phyloP scores from a whole-genome alignment of 2,797 vertebrate genomes.

The Fringilla coelebs region DNA sequence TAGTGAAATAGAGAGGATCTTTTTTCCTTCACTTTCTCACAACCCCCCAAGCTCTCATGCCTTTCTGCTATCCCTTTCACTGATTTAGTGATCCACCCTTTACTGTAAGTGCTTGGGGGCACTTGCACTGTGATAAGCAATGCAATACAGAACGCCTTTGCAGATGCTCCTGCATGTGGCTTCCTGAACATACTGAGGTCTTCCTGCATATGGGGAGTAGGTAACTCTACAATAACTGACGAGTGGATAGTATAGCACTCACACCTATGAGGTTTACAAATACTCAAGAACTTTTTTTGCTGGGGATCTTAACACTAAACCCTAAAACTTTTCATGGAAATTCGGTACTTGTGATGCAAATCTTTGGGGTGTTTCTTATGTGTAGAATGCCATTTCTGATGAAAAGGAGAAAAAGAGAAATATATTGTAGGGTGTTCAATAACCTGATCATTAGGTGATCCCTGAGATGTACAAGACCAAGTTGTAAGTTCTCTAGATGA shows the following conservation, averaged over 20 bases:
- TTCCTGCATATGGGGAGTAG: background rate
- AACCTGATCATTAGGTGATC: background rate
- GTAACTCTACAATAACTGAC: background rate
- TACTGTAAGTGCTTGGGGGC: background rate
- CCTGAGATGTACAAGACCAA: background rate
- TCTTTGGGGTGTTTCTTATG: background rate
- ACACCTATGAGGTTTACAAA: background rate
- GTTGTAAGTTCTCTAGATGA: background rate
- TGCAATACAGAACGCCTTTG: background rate
- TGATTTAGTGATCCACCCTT: background rate
- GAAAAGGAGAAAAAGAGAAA: background rate
- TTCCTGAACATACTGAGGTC: background rate
- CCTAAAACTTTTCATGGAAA: background rate
- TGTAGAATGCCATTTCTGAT: background rate
- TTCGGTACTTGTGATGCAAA: background rate
- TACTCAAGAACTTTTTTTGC: background rate
- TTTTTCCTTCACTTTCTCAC: conserved; percentile 23
- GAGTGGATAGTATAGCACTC: background rate
- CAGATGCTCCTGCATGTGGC: background rate
- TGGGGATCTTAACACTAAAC: background rate
- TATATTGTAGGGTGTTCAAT: background rate
- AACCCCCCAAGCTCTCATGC: background rate
- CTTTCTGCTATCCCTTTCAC: background rate
- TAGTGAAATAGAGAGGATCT: background rate
- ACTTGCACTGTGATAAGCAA: background rate